Evolutionary conservation across 2,797 vertebrate genomes (phyloP).

Genomic region (Poeciliopsis paucimaculata): DNA sequence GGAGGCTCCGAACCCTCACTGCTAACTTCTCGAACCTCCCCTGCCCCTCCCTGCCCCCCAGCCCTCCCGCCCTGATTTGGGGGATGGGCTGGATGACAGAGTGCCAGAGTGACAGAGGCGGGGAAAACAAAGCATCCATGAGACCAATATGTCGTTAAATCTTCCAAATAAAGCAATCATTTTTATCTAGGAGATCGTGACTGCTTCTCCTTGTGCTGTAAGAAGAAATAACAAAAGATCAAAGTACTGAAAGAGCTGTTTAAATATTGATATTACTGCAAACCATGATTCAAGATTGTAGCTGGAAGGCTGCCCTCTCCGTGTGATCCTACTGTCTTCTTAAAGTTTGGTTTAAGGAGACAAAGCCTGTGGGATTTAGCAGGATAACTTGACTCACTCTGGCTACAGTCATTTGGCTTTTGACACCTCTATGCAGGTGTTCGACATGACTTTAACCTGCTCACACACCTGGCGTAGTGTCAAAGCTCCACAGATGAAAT

Average conservation of each 20-base stretch:
- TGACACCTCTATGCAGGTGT: constrained; percentile 70
- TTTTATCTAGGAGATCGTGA: constrained; percentile 21
- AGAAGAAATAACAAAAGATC: constrained; percentile 50
- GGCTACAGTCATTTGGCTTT: constrained; percentile 29
- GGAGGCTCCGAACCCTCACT: constrained; percentile 76
- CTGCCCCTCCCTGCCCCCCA: too few relatives aligned
- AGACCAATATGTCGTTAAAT: constrained; percentile 21
- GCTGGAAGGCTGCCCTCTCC: constrained; percentile 37
- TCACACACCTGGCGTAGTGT: constrained; percentile 56
- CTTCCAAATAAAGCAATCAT: constrained; percentile 21
- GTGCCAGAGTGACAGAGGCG: constrained; percentile 4
- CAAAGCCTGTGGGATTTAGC: constrained; percentile 53
- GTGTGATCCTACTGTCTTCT: constrained; percentile 33
- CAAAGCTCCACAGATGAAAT: constrained; percentile 53
- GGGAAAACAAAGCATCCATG: constrained; percentile 3
- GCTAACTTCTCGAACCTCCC: constrained; percentile 66
- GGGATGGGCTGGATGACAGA: constrained; percentile 63
- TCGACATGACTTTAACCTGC: constrained; percentile 47
- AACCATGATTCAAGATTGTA: constrained; percentile 35
- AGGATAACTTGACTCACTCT: constrained; percentile 49
- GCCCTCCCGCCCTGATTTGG: constrained; percentile 48
- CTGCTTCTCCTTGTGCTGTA: constrained; percentile 16
- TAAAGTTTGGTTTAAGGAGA: constrained; percentile 35
- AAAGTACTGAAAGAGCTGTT: constrained; percentile 45
- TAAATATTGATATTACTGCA: constrained; percentile 59